phyloP scores from a whole-genome alignment of 2,797 vertebrate genomes.

The Protonibea diacanthus region DNA sequence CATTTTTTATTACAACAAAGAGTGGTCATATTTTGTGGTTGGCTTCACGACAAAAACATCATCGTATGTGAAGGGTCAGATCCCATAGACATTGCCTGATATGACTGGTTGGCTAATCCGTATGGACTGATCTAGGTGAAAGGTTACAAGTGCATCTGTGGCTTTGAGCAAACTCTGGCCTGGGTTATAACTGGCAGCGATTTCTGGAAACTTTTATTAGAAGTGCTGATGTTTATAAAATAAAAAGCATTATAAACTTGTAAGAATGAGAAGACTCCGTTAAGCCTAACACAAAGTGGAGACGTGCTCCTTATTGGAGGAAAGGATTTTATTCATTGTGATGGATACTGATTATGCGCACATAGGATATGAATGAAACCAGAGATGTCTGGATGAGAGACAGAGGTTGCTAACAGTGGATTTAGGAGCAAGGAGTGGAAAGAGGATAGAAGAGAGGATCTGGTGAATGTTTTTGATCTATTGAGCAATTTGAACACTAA shows the following conservation, averaged over 20 bases:
- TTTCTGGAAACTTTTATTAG: slow-evolving; percentile 32
- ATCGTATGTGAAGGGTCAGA: slow-evolving; percentile 29
- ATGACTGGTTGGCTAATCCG: slow-evolving; percentile 29
- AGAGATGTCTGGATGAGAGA: slow-evolving; percentile 44
- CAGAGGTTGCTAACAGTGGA: slow-evolving; percentile 36
- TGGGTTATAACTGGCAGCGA: background rate
- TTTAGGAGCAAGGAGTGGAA: slow-evolving; percentile 26
- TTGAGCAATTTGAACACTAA: slow-evolving; percentile 73
- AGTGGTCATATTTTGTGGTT: slow-evolving; percentile 8
- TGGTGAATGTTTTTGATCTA: slow-evolving; percentile 71
- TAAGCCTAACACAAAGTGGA: slow-evolving; percentile 16
- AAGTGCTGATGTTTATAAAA: slow-evolving; percentile 27
- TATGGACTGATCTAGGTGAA: slow-evolving; percentile 59
- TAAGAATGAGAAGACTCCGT: slow-evolving; percentile 21
- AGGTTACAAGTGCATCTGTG: slow-evolving; percentile 47
- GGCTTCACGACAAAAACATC: slow-evolving; percentile 40
- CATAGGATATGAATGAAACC: slow-evolving; percentile 48
- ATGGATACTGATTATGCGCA: slow-evolving; percentile 15
- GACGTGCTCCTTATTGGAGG: slow-evolving; percentile 7
- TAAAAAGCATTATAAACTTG: slow-evolving; percentile 10
- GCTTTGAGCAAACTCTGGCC: slow-evolving; percentile 24
- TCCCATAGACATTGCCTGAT: slow-evolving; percentile 14
- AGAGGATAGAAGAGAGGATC: slow-evolving; percentile 23
- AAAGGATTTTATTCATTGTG: slow-evolving; percentile 25
- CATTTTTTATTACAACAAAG: slow-evolving; percentile 47